Evolutionary conservation across 2,888 invertebrate genomes (phyloP).

Genomic region (Nematopogon swammerdamellus): DNA sequence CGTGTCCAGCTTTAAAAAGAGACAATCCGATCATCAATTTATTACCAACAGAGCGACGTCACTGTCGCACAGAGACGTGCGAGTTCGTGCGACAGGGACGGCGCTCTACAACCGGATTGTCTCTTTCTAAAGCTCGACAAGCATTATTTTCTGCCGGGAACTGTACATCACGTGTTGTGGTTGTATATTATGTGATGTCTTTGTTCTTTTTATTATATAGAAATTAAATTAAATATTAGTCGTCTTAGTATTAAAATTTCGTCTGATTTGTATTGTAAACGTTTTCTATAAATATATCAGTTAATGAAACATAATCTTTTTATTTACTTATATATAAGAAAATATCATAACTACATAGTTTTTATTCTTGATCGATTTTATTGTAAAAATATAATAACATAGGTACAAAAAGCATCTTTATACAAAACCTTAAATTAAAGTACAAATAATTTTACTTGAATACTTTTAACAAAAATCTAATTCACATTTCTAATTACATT

Average conservation of each 20-base stretch:
- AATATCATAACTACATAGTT: background rate
- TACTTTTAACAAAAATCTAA: background rate
- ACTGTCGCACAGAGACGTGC: no score
- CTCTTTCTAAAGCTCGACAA: no score
- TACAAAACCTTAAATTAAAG: background rate
- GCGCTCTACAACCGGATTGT: no score
- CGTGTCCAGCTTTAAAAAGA: no score
- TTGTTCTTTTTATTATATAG: background rate
- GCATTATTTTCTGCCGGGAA: no score
- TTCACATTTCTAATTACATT: no score
- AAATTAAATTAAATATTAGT: no score
- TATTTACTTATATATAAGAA: background rate
- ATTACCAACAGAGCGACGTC: no score
- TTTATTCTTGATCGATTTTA: background rate
- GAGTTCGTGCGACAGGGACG: no score
- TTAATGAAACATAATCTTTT: background rate
- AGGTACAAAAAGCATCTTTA: background rate
- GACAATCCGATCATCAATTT: no score
- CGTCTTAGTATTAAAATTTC: background rate
- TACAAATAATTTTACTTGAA: background rate
- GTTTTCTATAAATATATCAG: background rate
- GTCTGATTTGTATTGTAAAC: background rate
- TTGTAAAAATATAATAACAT: background rate
- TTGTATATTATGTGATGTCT: background rate
- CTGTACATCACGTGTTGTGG: no score